Evolutionary conservation across 2,888 invertebrate genomes (phyloP).

Genomic region (Lapara coniferarum): DNA sequence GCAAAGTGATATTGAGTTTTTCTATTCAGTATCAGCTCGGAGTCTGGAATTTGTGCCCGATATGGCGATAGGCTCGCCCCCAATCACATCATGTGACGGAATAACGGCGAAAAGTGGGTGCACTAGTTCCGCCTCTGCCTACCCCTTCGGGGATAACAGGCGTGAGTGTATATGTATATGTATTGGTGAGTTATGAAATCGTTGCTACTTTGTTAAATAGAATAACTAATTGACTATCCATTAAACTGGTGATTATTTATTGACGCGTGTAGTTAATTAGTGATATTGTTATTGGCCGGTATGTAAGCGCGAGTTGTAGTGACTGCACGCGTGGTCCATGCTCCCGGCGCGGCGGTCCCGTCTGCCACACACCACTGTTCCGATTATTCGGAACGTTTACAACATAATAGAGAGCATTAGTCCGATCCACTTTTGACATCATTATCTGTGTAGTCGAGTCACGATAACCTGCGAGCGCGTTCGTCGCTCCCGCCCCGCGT

Average conservation of each 20-base stretch:
- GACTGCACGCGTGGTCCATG: constrained; percentile 1
- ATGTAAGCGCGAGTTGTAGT: neutral
- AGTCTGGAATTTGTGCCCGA: too few relatives aligned
- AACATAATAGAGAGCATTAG: constrained; percentile 81
- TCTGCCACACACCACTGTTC: constrained; percentile 38
- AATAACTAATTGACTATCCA: neutral
- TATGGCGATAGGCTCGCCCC: too few relatives aligned
- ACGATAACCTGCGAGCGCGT: constrained; percentile 80
- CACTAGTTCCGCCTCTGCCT: too few relatives aligned
- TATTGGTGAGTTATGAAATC: neutral
- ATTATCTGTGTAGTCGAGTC: constrained; percentile 80
- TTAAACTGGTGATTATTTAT: neutral
- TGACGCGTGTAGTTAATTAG: neutral
- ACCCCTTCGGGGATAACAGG: too few relatives aligned
- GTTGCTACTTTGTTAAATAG: neutral
- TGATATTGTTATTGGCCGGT: neutral
- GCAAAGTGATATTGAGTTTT: too few relatives aligned
- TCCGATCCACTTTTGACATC: constrained; percentile 83
- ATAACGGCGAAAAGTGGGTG: too few relatives aligned
- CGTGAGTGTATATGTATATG: too few relatives aligned
- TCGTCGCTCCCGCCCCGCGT: constrained; percentile 72
- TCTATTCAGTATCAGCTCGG: too few relatives aligned
- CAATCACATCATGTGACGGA: too few relatives aligned
- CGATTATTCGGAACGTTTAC: constrained; percentile 70
- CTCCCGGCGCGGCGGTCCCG: constrained; percentile 57